Base-by-base conservation (phyloP, 2,888 invertebrate genomes). In the Folsomia candida region DNA sequence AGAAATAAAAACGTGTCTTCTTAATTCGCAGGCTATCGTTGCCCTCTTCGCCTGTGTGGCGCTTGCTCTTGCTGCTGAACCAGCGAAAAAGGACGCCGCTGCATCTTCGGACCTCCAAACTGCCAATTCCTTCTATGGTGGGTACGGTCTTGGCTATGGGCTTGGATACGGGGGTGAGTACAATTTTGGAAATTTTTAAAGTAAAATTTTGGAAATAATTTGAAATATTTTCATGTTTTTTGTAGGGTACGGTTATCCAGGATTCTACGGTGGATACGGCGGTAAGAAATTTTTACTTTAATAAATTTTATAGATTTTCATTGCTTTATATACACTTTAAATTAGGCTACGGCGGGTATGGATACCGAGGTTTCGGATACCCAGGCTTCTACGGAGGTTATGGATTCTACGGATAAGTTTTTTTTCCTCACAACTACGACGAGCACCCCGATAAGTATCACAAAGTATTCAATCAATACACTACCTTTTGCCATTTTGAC, bases 401-500 rank as follows among this genome's bases (percentile, higher is more conserved):
- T 37, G 37, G 78, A 58, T 78, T 75, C 69, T 78, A 76, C 71
- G 77, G 78, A 27, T 78, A 71, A 74, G 57, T n/a, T n/a, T n/a
- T n/a, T n/a, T n/a, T n/a, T n/a, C n/a, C n/a, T n/a, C n/a, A n/a
- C n/a, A n/a, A n/a, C n/a, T n/a, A n/a, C n/a, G n/a, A n/a, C n/a
- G n/a, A n/a, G n/a, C n/a, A n/a, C n/a, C n/a, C n/a, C n/a, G n/a
- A n/a, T n/a, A n/a, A n/a, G n/a, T n/a, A n/a, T n/a, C n/a, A n/a
- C n/a, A n/a, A n/a, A 22, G 22, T 26, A 54, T 54, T 57, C 65
- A 51, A 27, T 18, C 28, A 27, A 2, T 25, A 24, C 22, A 9
- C 47, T 4, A 57, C 22, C 22, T 57, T 3, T 51, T 25, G 65
- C 65, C 65, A 65, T 65, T 25, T 24, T 18, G 65, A 65, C 65